Base-by-base conservation (phyloP, 2,888 invertebrate species). In the Fragum whitleyi region DNA sequence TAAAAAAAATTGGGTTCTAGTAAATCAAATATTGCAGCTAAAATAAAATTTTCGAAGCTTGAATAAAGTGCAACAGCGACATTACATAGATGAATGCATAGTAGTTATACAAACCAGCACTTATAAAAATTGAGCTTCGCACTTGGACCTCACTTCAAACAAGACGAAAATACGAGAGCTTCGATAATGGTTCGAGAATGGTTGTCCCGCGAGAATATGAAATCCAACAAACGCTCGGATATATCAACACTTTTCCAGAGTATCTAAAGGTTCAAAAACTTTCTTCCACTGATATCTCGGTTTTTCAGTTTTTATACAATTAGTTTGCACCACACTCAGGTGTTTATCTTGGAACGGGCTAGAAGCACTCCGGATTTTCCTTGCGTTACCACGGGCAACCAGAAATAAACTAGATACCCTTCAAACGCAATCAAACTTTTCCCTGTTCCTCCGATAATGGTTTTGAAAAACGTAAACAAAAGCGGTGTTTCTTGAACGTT, bases 291-390 rank as follows among this genome's bases (percentile, higher is more conserved):
- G 23, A n/a, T 6, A 1, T 7, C 42, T 21, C 36, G 65, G 11
- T 32, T 39, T 57, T 32, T 28, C 42, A 36, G 65, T 14, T 65
- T 42, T 65, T 65, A 47, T 47, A 47, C n/a, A 42, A 65, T 65
- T 42, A 42, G 3, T 16, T 23, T 36, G 9, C n/a, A 23, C 42
- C 23, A 21, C 11, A 42, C 42, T 65, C 42, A 65, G 65, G 65
- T 65, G 42, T 42, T 42, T 21, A 26, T 16, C n/a, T 39, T 42
- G 47, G 65, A 65, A 65, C 42, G 14, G 7, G 36, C 9, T 42
- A 42, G 65, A 65, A 42, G 65, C 65, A 42, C 36, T 26, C 65
- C 65, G 61, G 32, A 65, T 65, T 42, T 65, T 39, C 42, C 6
- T 21, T 19, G n/a, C 9, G 65, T 65, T 65, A 23, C 65, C 11